Evolutionary conservation across 2,113 vertebrate genomes (phyloP).

Genomic region (Ploceus nigricollis): DNA sequence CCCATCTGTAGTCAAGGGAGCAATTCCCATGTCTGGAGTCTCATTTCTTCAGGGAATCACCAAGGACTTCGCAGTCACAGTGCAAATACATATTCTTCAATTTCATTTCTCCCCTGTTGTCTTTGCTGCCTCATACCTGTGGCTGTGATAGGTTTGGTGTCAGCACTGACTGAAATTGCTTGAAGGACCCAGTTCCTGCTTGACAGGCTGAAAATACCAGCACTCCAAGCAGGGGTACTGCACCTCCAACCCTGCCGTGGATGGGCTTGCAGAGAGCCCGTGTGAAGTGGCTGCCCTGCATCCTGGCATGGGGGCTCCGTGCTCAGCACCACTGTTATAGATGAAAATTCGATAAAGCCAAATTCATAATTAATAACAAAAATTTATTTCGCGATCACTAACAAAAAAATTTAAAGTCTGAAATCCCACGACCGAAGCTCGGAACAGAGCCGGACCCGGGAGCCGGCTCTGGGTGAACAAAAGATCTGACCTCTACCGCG

Average conservation of each 20-base stretch:
- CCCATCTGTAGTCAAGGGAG: background rate
- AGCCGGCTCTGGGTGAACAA: no score
- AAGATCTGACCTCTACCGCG: no score
- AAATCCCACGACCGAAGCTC: no score
- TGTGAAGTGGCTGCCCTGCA: background rate
- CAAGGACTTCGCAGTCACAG: background rate
- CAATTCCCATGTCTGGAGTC: background rate
- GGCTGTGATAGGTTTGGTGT: background rate
- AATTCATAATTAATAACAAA: no score
- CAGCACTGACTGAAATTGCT: background rate
- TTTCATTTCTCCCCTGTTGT: background rate
- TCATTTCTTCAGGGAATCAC: background rate
- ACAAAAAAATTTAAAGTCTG: no score
- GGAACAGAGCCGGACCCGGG: no score
- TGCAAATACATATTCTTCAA: background rate
- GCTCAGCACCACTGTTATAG: background rate
- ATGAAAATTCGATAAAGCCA: no score
- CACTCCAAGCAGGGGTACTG: background rate
- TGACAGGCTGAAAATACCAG: background rate
- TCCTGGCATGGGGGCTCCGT: fast-evolving
- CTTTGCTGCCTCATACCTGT: background rate
- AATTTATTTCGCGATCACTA: no score
- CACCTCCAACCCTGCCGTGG: background rate
- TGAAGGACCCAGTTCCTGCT: background rate
- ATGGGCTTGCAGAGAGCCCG: background rate